Evolutionary conservation across 1,140 invertebrate species (phyloP), one percentile per base, ranked within the genome.

Genomic region (Ceratina japonica): DNA sequence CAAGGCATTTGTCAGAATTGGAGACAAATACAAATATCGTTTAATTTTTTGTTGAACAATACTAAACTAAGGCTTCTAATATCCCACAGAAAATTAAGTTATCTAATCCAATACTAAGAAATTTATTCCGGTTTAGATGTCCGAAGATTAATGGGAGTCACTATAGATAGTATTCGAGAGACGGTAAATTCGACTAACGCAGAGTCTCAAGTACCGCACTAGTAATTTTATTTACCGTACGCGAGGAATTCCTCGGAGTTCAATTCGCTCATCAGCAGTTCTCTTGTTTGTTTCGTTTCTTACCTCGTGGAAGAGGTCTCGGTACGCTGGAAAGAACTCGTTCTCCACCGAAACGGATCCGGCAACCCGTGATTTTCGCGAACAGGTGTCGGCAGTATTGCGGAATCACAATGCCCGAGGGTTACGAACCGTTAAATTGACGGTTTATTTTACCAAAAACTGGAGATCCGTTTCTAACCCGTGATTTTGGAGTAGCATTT

Each of bases 181-280:
- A 44, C 4, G 37, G 37, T 44, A 44, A 8, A 10, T 49, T 3
- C 10, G 16, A 2, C 22, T 0, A 59, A 31, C 63, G 31, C n/a
- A 20, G 8, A 63, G 27, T 73, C 54, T 16, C 13, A 51, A 52
- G 4, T n/a, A 5, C 18, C 69, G 49, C n/a, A n/a, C 51, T 37
- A 22, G 8, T 81, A 73, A 81, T 84, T 56, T 81, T 73, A 82
- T 82, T 83, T 83, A 83, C 59, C 61, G 62, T 24, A 22, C 51
- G 22, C 24, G 18, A n/a, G 20, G 52, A 58, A 72, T 31, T 44
- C 15, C 61, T 71, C 62, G 18, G 15, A n/a, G 2, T 15, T 15
- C 12, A 56, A 51, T 63, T 54, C 68, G n/a, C 10, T 27, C 7
- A 24, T 44, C 68, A 16, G 8, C 7, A 16, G 16, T 68, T 31